Base-by-base conservation (phyloP, 2,113 vertebrate genomes). In the Malurus elegans region DNA sequence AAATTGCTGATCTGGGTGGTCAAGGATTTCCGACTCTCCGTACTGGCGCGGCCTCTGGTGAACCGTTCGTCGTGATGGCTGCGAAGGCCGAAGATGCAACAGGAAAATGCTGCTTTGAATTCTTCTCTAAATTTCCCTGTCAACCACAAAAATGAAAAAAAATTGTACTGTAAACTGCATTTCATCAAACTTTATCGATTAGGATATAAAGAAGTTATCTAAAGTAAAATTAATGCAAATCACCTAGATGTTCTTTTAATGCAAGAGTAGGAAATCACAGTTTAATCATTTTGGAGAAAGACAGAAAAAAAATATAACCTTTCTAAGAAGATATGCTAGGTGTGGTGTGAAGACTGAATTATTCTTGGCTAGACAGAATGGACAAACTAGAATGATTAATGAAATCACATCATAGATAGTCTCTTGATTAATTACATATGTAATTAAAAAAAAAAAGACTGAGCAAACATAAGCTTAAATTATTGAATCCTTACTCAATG, bases 21-120 rank as follows among this genome's bases (percentile, higher is more conserved):
- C 92, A 99, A 94, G 42, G 99, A 99, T 96, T 99, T 99, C 36
- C 98, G 98, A 92, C 99, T 99, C 86, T 99, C 99, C 8, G 98
- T 99, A 96, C 98, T 98, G 7, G 97, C 95, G 88, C 96, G 98
- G 40, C 97, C 97, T 95, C 98, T 96, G 61, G 71, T 93, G 53
- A 98, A 96, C 32, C 92, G 97, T 13, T 98, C 97, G 11, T 98
- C 98, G 6, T 87, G 97, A 23, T 86, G 95, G 64, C 96, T 95
- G 24, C 87, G 90, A 86, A 95, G 91, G 64, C 98, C 96, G 51
- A 98, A 97, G 96, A 98, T 99, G 79, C 97, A 98, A 94, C 98
- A 99, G 79, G 99, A 98, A 97, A 99, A 99, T 1, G 99, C 99
- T 42, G 99, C 99, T 98, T 99, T 99, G 96, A 99, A 99, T 97